Base-by-base conservation (phyloP, 2,797 vertebrate genomes). In the Cetoscarus ocellatus region DNA sequence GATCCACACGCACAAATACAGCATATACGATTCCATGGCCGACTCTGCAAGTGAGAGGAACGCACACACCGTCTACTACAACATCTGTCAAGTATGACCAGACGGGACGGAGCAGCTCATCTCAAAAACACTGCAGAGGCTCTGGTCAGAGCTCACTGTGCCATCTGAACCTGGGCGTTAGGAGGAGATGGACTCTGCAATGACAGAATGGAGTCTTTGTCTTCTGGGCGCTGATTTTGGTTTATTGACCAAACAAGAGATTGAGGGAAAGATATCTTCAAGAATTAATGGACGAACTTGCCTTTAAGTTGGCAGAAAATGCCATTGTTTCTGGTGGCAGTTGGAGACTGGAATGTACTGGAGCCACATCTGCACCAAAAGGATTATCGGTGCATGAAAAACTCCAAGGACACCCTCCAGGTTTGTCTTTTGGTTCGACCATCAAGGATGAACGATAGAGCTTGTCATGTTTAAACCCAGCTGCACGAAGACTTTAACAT, bases 81-180 rank as follows among this genome's bases (percentile, higher is more conserved):
- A 95, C 90, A 94, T 96, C 90, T 96, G 95, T 19, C 96, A 96
- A 88, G 95, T 97, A 67, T 96, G 90, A 95, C 2, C 8, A 12
- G 43, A 60, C 52, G 0, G 12, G 1, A 12, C n/a, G 8, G 17
- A 39, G 34, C 71, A 39, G 48, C 27, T 13, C 10, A 19, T 38
- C 63, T 50, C 60, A 6, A 18, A n/a, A 14, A 27, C 35, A 15
- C 42, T 13, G 10, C 38, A 1, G 10, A 44, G 61, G 36, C 44
- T 7, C 8, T 15, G 12, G 52, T 3, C 43, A 12, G 10, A 58
- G 18, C 48, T 43, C 52, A 39, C 19, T 10, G 75, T 83, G 86
- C 82, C 85, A 75, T 66, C 65, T 48, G 58, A 60, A 17, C 36
- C n/a, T 54, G 48, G 39, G 36, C 3, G 12, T 18, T 1, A 7